A percentile compares a stretch with the other conserved stretches of the same genome.
phyloP scores from a whole-genome alignment of 2,888 invertebrate genomes.

The Scelioninae gen. 1 region DNA sequence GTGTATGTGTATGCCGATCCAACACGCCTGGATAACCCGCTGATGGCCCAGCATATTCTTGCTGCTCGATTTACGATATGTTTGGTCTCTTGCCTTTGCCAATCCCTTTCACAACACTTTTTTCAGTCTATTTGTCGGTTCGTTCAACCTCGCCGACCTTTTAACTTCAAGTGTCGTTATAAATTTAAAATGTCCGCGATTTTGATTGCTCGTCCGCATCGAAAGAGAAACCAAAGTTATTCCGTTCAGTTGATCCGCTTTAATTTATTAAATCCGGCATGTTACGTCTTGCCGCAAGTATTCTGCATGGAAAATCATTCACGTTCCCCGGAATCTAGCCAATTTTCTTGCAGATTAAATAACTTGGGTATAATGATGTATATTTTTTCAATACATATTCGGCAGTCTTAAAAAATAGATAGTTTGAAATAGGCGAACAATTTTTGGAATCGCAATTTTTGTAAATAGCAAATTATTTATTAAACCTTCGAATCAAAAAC shows the following conservation, averaged over 20 bases:
- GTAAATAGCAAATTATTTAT: too few species aligned
- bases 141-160: slow-evolving; percentile 30
- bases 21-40: slow-evolving; percentile 38
- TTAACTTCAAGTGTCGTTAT: slow-evolving; percentile 46
- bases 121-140: slow-evolving; percentile 42
- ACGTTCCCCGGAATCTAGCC: slow-evolving; percentile 20
- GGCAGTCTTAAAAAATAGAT: too few species aligned
- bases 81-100: slow-evolving; percentile 62
- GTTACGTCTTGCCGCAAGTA: slow-evolving; percentile 16
- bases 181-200: slow-evolving; percentile 50
- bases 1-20: slow-evolving; percentile 2
- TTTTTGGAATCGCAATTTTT: not conserved
- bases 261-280: slow-evolving; percentile 31
- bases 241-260: slow-evolving; percentile 22
- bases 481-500: too few species aligned
- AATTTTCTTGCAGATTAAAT: slow-evolving; percentile 28
- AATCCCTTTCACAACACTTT: slow-evolving; percentile 49
- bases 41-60: slow-evolving; percentile 58
- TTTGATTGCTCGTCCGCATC: slow-evolving; percentile 25
- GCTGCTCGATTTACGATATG: slow-evolving; percentile 70
- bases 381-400: too few species aligned
- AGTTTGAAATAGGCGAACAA: not conserved
- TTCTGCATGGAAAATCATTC: slow-evolving; percentile 36
- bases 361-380: not conserved
- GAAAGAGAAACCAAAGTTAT: slow-evolving; percentile 21